Base-by-base conservation (phyloP, 2,113 vertebrate genomes). In the Australoheros scitulus region DNA sequence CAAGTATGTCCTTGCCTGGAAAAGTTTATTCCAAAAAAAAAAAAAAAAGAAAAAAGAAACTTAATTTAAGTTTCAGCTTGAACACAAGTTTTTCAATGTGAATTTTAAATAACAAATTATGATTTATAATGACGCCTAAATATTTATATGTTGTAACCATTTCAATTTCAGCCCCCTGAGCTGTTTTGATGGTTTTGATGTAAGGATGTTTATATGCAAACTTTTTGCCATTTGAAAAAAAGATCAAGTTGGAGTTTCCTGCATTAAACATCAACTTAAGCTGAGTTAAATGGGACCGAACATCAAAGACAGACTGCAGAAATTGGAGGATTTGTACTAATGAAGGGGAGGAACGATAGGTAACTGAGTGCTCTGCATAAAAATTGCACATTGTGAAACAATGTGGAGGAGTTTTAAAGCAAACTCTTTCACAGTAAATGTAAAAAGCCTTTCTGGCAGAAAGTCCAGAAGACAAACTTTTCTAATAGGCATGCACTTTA, bases 81-180 rank as follows among this genome's bases (percentile, higher is more conserved):
- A 68, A 47, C 22, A 68, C 64, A 68, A 50, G 64, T 22, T 70
- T 70, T 70, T 70, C 64, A 70, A 10, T 70, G 64, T 70, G 64
- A 68, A 68, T 68, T 68, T 68, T 68, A 68, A 50, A 68, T 29
- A 47, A 29, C 22, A 68, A 68, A 70, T 50, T 70, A 9, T 50
- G 15, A 70, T 70, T 41, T 50, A 70, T 50, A 29, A 70, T 29
- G 41, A 29, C 11, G 41, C 15, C 64, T 50, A 70, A 50, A 50
- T 70, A 70, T 50, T 70, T 29, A 50, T 50, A 47, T 0, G 15
- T 70, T 29, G 64, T 50, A 50, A 50, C 41, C 1, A 1, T 50
- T 50, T 70, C 43, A 70, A 18, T 70, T 70, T 29, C 15, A 70
- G 24, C 29, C 15, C 24, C 64, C 29, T 70, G 41, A 70, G 41